Evolutionary conservation across 92 coral and sea anemone species (phyloP).

Genomic region (Ricordea florida): DNA sequence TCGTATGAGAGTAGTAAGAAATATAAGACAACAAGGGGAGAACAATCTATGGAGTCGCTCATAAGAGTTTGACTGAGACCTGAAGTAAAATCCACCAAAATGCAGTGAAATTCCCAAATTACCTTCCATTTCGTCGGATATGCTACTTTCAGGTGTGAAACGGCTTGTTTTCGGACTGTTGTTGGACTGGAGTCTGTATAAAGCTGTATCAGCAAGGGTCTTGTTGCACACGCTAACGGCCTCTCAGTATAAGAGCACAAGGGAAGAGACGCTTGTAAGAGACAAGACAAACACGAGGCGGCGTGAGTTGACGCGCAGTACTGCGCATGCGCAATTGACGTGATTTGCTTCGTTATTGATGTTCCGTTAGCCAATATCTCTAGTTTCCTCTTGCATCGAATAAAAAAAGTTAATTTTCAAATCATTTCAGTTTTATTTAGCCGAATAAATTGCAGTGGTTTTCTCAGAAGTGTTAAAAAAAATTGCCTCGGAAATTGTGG

Average conservation of each 20-base stretch:
- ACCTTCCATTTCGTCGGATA: constrained; percentile 87
- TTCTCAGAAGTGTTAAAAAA: no score
- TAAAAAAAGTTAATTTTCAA: no score
- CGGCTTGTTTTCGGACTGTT: constrained; percentile 66
- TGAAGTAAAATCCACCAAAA: constrained; percentile 49
- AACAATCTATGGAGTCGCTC: constrained; percentile 61
- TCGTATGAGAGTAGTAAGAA: constrained; percentile 56
- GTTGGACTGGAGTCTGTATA: constrained; percentile 52
- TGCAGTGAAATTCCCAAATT: constrained; percentile 46
- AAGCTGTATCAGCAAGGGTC: constrained; percentile 38
- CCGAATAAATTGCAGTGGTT: no score
- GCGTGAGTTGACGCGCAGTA: constrained; percentile 55
- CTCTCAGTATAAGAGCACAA: constrained; percentile 61
- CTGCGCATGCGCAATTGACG: constrained; percentile 72
- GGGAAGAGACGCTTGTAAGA: constrained; percentile 70
- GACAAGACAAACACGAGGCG: constrained; percentile 87
- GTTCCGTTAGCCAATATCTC: constrained; percentile 4
- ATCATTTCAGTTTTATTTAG: no score
- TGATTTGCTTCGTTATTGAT: background rate
- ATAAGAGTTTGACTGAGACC: constrained; percentile 72
- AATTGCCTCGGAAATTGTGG: no score
- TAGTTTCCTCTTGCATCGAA: no score
- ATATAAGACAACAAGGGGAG: constrained; percentile 81
- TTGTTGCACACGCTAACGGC: constrained; percentile 26
- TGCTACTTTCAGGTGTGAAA: constrained; percentile 65